A percentile compares a stretch with the other conserved stretches of the same genome.
phyloP scores from a whole-genome alignment of 2,113 vertebrate species.

The Scatophagus argus region DNA sequence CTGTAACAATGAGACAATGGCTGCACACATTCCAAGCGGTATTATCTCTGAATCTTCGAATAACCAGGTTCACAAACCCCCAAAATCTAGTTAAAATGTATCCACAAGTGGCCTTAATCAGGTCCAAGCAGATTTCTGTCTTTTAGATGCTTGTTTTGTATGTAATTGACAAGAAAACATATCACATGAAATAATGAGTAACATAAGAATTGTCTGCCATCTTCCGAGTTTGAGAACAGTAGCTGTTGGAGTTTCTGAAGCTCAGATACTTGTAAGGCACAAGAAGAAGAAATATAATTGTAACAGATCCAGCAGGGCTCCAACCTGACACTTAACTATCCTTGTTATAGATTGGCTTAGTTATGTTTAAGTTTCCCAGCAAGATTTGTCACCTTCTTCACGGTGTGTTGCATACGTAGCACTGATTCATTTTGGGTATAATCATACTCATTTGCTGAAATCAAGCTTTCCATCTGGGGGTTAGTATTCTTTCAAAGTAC shows the following conservation, averaged over 20 bases:
- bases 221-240: too few species aligned
- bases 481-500: conserved; percentile 26
- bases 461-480: not conserved
- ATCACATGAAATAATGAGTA: too few species aligned
- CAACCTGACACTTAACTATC: not conserved
- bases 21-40: conserved; percentile 24
- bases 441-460: not conserved
- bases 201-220: too few species aligned
- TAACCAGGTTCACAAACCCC: not conserved
- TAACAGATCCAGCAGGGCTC: too few species aligned
- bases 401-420: not conserved
- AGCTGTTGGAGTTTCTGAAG: too few species aligned
- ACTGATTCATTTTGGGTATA: not conserved
- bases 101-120: too few species aligned
- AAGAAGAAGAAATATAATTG: too few species aligned
- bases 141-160: too few species aligned
- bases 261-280: too few species aligned
- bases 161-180: too few species aligned
- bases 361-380: not conserved
- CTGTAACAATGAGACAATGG: conserved; percentile 65
- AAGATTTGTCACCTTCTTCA: not conserved
- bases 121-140: too few species aligned
- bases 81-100: not conserved
- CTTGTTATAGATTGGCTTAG: not conserved
- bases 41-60: conserved; percentile 14